Percentiles rank a stretch among this genome's conserved stretches.
Conservation (phyloP, 2,797 vertebrate species). For the Anabacerthia variegaticeps region DNA sequence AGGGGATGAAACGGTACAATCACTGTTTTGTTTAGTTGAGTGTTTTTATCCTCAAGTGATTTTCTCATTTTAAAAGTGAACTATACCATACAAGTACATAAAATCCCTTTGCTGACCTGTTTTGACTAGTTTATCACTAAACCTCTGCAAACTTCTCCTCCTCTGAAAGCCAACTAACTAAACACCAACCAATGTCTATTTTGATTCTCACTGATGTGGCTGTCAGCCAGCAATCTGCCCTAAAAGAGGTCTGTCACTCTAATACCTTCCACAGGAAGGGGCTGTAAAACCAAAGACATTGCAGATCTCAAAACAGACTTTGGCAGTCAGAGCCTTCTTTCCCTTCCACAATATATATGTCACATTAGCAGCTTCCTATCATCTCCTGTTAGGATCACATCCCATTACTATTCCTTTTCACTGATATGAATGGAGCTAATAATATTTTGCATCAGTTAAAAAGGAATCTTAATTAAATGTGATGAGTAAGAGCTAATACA, state of each 20-base stretch:
- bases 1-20: not conserved
- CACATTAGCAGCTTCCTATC: constrained; percentile 12
- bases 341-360: not conserved
- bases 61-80: not conserved
- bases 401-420: not conserved
- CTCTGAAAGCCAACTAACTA: not conserved
- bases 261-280: not conserved
- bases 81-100: not conserved
- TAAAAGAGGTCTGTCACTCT: not conserved
- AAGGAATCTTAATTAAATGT: constrained; percentile 50
- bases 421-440: not conserved
- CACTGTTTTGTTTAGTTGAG: not conserved
- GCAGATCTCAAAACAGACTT: not conserved
- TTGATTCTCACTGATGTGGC: not conserved
- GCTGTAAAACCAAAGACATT: not conserved
- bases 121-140: not conserved
- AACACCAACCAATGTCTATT: not conserved
- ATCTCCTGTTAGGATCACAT: constrained; percentile 18
- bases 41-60: not conserved
- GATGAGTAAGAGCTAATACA: constrained; percentile 51
- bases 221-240: not conserved
- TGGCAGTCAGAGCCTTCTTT: not conserved
- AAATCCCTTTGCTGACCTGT: not conserved
- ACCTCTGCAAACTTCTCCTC: not conserved
- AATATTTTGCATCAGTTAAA: constrained; percentile 28